These are phyloP conservation scores for Hyphantria cunea DNA, from an alignment of 1,140 invertebrate genomes.

Conservation along the genomic window DNA sequence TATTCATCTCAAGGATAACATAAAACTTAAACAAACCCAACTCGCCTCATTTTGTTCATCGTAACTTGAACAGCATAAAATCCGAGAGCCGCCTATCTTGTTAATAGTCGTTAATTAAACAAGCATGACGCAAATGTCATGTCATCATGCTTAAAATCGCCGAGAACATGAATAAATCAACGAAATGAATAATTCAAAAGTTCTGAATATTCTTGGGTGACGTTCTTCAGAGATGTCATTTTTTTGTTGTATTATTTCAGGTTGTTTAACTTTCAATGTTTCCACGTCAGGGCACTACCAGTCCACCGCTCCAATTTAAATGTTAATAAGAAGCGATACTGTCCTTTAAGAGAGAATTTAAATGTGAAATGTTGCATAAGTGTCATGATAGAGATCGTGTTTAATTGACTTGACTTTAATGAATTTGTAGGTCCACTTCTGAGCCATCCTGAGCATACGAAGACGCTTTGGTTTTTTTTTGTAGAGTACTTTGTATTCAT, in stretches of 20 bases:
- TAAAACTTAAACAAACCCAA: background rate
- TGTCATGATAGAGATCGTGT: too few species aligned
- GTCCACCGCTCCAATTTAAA: background rate
- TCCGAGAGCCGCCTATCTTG: background rate
- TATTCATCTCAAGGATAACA: background rate
- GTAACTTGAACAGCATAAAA: slow-evolving; percentile 3
- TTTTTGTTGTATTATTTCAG: background rate
- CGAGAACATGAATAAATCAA: slow-evolving; percentile 24
- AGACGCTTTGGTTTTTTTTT: too few species aligned
- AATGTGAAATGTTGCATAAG: background rate
- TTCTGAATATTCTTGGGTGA: slow-evolving; percentile 18
- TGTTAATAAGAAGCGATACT: background rate
- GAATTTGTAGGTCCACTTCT: too few species aligned
- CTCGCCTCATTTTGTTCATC: slow-evolving; percentile 1
- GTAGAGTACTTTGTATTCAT: too few species aligned
- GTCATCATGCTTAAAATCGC: background rate
- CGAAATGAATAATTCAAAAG: slow-evolving; percentile 22
- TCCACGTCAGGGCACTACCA: too few species aligned
- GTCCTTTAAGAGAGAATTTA: background rate
- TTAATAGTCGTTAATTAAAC: slow-evolving; percentile 20
- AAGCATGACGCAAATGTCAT: slow-evolving; percentile 4
- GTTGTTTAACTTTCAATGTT: too few species aligned
- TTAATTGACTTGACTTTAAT: too few species aligned
- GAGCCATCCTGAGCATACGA: too few species aligned
- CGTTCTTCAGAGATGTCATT: background rate